A percentile compares a stretch with the other conserved stretches of the same genome.
Conservation (phyloP, 2,888 invertebrate genomes). For the Dendrolimus houi region DNA sequence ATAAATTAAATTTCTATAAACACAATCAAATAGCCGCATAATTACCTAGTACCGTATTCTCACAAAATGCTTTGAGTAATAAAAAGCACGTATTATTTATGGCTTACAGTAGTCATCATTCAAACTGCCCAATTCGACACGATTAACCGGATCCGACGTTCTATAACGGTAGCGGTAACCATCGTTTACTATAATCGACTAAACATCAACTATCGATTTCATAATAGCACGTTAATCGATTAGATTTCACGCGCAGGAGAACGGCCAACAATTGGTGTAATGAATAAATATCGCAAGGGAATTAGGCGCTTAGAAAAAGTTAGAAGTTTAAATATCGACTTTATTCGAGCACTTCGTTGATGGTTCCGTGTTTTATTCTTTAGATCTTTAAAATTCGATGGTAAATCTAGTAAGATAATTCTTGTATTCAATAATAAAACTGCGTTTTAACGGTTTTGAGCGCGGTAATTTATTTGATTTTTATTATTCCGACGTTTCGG, state of each 20-base stretch:
- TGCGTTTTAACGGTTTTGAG: no score
- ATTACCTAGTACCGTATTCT: slow-evolving; percentile 9
- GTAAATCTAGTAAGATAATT: no score
- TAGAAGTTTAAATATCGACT: slow-evolving; percentile 9
- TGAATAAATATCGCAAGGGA: slow-evolving; percentile 47
- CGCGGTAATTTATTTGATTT: no score
- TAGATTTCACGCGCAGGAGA: slow-evolving; percentile 57
- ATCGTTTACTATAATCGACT: slow-evolving; percentile 38
- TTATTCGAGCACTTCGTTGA: slow-evolving; percentile 6
- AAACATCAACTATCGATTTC: slow-evolving; percentile 34
- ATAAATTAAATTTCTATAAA: not conserved
- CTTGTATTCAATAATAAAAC: no score
- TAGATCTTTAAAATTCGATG: not conserved
- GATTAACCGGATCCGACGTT: slow-evolving; percentile 30
- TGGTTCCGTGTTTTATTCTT: slow-evolving; percentile 2
- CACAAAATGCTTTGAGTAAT: slow-evolving; percentile 17
- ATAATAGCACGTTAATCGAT: slow-evolving; percentile 49
- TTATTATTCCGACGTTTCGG: no score
- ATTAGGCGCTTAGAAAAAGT: slow-evolving; percentile 23
- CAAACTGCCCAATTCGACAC: slow-evolving; percentile 49
- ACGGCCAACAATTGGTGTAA: slow-evolving; percentile 51
- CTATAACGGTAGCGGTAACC: slow-evolving; percentile 35
- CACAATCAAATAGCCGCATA: not conserved
- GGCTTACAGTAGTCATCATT: slow-evolving; percentile 44
- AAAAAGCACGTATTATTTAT: slow-evolving; percentile 25